Conservation (phyloP, 2,797 vertebrate species). For the Acipenser transmontanus region DNA sequence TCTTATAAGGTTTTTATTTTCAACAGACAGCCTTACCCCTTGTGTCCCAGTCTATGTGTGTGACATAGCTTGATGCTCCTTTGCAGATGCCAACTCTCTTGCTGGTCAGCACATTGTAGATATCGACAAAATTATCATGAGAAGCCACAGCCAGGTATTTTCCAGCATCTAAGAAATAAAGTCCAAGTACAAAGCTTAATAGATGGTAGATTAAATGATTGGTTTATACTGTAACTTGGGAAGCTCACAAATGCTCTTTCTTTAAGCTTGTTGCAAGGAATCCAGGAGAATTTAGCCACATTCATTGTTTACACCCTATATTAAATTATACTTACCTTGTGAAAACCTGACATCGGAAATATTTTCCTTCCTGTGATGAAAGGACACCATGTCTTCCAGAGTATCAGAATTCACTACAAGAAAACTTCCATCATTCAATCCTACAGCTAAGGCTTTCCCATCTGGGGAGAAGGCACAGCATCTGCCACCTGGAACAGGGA, state of each 20-base stretch:
- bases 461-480: conserved; percentile 95
- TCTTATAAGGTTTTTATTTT: no score
- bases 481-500: conserved; percentile 68
- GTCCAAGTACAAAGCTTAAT: no score
- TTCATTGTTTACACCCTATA: no score
- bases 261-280: no score
- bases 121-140: conserved; percentile 92
- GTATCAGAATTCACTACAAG: conserved; percentile 94
- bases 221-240: no score
- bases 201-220: no score
- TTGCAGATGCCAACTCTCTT: conserved; percentile 94
- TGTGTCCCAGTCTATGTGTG: conserved; percentile 93
- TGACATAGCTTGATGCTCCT: conserved; percentile 84
- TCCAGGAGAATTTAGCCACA: no score
- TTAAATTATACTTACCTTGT: conserved; percentile 59
- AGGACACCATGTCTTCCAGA: conserved; percentile 94
- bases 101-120: conserved; percentile 92
- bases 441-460: conserved; percentile 90
- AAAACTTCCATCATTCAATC: conserved; percentile 90
- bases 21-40: conserved; percentile 60
- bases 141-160: conserved; percentile 94
- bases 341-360: conserved; percentile 94
- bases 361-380: conserved; percentile 92
- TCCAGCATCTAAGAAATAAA: conserved; percentile 67
- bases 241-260: no score